Evolutionary conservation across 2,888 invertebrate species (phyloP), one percentile per base, ranked within the genome.

Genomic region (Agrotis clavis): DNA sequence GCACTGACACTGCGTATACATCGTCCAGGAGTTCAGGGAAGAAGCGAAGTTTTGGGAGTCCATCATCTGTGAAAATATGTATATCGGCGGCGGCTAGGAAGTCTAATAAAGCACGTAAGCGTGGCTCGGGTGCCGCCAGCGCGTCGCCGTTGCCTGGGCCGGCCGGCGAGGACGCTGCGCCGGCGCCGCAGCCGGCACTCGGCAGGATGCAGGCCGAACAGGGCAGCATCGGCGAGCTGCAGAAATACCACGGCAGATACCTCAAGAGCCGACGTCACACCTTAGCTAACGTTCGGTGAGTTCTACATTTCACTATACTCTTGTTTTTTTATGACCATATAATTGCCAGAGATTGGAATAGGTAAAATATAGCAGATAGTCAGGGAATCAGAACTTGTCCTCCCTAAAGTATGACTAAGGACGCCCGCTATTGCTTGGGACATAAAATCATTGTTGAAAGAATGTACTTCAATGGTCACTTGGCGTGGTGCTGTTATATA

Each of bases 201-300:
- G 95, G 97, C 93, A 98, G 97, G 96, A 98, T 99, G 98, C 98
- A 99, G 96, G 99, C 98, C 86, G 98, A 99, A 95, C 98, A 98
- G 92, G 98, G 99, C 87, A 98, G 98, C 93, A 98, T 99, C 92
- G 98, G 98, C 69, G 98, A 98, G 94, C 97, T 99, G 89, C 98
- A 98, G 92, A 98, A 98, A 93, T 98, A 98, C 94, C 98, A 98
- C 92, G 98, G 98, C 87, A 96, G 98, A 88, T 98, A 98, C 94
- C 97, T 98, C 89, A 97, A 98, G 95, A 98, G 98, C 90, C 97
- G 99, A 77, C 97, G 99, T 71, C 99, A 99, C 93, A 99, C 99
- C 16, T 97, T 99, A 91, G 99, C 99, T 81, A 99, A 99, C 96
- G 98, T 99, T 95, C 98, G 98, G 98, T 99, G 95, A 98, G 98